Evolutionary conservation across 2,888 invertebrate species (phyloP).

Genomic region (Teleogryllus oceanicus): DNA sequence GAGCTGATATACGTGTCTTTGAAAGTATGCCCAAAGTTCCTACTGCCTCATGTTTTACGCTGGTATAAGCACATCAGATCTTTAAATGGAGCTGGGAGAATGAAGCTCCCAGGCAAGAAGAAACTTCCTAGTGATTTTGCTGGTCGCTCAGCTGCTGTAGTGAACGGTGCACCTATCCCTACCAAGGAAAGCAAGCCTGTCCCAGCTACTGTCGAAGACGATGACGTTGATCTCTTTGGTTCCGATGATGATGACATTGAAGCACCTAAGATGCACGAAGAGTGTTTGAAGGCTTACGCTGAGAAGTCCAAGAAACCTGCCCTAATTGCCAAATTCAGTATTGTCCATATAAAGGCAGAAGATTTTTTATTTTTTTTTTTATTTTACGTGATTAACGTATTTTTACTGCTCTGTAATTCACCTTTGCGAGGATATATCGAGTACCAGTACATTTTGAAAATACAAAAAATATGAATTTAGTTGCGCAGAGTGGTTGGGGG

Average conservation of each 20-base stretch:
- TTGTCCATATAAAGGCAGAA: too few relatives aligned
- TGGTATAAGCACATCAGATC: constrained; percentile 96
- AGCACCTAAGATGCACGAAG: constrained; percentile 78
- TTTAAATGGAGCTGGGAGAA: constrained; percentile 54
- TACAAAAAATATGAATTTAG: too few relatives aligned
- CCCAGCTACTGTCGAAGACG: constrained; percentile 60
- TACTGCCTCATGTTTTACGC: constrained; percentile 66
- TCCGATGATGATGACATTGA: constrained; percentile 90
- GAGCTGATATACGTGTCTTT: constrained; percentile 81
- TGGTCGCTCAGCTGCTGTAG: constrained; percentile 47
- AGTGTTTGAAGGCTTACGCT: constrained; percentile 85
- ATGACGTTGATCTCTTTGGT: constrained; percentile 85
- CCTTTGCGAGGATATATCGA: too few relatives aligned
- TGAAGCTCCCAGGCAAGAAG: constrained; percentile 65
- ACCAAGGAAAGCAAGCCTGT: constrained; percentile 45
- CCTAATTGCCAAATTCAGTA: too few relatives aligned
- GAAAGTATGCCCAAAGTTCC: constrained; percentile 74
- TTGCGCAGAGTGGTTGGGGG: too few relatives aligned
- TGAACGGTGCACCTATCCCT: constrained; percentile 41
- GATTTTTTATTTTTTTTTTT: too few relatives aligned
- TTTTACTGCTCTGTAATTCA: too few relatives aligned
- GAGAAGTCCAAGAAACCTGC: constrained; percentile 68
- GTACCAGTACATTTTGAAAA: too few relatives aligned
- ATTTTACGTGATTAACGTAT: too few relatives aligned
- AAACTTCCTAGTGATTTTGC: constrained; percentile 50